A percentile compares a stretch with the other conserved stretches of the same genome.
Conservation (phyloP, 2,888 invertebrate species). For the Xestoiulus laeticollis region DNA sequence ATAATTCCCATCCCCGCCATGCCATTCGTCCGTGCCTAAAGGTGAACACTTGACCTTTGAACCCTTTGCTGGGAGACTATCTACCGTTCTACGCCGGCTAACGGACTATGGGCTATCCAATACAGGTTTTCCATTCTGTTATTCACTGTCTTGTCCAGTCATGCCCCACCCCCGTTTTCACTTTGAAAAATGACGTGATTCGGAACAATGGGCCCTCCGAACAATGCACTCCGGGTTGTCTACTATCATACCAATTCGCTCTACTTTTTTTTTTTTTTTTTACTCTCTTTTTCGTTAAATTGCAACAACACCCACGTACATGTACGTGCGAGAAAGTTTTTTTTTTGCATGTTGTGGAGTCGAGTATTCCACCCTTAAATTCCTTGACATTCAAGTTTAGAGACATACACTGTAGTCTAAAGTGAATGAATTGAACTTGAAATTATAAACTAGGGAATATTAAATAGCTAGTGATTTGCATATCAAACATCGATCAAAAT, state of each 20-base stretch:
- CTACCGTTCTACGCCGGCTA: constrained; percentile 28
- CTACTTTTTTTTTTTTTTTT: constrained; percentile 6
- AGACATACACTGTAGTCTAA: neutral
- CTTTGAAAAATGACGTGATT: constrained; percentile 32
- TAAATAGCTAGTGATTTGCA: neutral
- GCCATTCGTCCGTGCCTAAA: neutral
- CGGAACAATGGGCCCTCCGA: neutral
- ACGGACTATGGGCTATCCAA: neutral
- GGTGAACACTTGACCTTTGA: constrained; percentile 38
- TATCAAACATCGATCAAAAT: constrained; percentile 31
- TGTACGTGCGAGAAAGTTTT: neutral
- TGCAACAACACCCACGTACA: constrained; percentile 19
- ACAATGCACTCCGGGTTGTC: constrained; percentile 31
- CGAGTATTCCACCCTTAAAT: neutral
- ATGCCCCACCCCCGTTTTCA: neutral
- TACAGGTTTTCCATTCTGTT: constrained; percentile 21
- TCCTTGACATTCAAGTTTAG: constrained; percentile 29
- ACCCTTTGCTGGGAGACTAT: neutral
- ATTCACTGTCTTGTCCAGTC: neutral
- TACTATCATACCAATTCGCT: constrained; percentile 33
- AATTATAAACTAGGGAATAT: neutral
- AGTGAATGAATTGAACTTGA: neutral
- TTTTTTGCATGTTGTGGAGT: neutral
- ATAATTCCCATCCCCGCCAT: constrained; percentile 34
- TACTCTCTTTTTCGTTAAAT: neutral